Evolutionary conservation across 2,113 vertebrate genomes (phyloP), one percentile per base, ranked within the genome.

Genomic region (Muscicapa adusta): DNA sequence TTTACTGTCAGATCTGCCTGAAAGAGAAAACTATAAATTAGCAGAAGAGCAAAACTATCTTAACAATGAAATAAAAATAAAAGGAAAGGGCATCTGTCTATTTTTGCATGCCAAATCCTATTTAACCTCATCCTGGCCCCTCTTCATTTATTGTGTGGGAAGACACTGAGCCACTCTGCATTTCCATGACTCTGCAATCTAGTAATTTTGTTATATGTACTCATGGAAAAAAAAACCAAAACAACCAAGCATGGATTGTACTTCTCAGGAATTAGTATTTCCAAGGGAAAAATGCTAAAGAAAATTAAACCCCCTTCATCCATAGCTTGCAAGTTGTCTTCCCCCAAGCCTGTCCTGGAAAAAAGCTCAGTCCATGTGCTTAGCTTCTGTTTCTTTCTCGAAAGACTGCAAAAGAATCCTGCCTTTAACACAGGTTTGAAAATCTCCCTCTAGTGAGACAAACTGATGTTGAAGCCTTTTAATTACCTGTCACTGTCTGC

Each of bases 251-350:
- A 26, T 33, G 10, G 19, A n/a, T 3, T 15, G 3, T 24, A 42
- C 14, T n/a, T 73, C 18, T 45, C 7, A 18, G 10, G 22, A 66
- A 50, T 14, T 8, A 51, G 20, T 25, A 81, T 36, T 53, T 25
- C n/a, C 19, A 62, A 42, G 33, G 15, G 26, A 26, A 28, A 36
- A 89, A 54, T 13, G 56, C 14, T 25, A 7, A 40, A 33, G 28
- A 48, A 47, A 68, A n/a, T 14, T 9, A 6, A 68, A 23, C 2
- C 3, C 12, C 5, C 11, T 67, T 60, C 16, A 54, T 6, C 31
- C 1, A 5, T 2, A 71, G 22, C 3, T 47, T 14, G 5, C 40
- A 68, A 15, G 28, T 8, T 17, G 0, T 51, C 24, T 53, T 74
- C 8, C 9, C 9, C 6, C 50, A 76, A 29, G 8, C 11, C 17